These are phyloP conservation scores for Charanyca ferruginea DNA, from an alignment of 2,888 invertebrate genomes.

Conservation along the genomic window DNA sequence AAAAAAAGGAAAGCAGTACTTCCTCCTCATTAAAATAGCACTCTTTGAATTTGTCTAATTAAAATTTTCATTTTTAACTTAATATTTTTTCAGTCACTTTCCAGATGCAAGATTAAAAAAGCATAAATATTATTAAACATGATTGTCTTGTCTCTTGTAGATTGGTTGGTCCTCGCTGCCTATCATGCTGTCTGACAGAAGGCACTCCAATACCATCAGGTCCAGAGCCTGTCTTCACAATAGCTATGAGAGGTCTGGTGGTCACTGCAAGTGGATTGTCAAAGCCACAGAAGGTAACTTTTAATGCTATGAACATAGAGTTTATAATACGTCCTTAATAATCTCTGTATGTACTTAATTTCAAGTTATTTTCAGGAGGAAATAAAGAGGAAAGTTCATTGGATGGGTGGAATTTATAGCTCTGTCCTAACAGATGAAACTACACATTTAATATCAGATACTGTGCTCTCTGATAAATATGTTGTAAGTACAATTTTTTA, in stretches of 20 bases:
- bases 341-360: not conserved
- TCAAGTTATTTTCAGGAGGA: constrained; percentile 84
- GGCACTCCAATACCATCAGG: constrained; percentile 94
- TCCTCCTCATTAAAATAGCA: too few relatives aligned
- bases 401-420: constrained; percentile 95
- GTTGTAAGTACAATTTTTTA: constrained; percentile 88
- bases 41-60: too few relatives aligned
- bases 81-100: too few relatives aligned
- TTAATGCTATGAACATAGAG: not conserved
- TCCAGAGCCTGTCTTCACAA: constrained; percentile 94
- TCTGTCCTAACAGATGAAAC: constrained; percentile 92
- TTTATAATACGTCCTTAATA: not conserved
- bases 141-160: constrained; percentile 83
- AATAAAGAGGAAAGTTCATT: constrained; percentile 92
- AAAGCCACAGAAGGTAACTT: constrained; percentile 79
- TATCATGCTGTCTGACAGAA: constrained; percentile 94
- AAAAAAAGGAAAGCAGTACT: too few relatives aligned
- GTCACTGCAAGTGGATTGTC: constrained; percentile 92
- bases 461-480: constrained; percentile 95
- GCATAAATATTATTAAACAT: too few relatives aligned
- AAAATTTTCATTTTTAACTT: too few relatives aligned
- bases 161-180: constrained; percentile 95
- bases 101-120: too few relatives aligned
- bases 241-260: constrained; percentile 94
- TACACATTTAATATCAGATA: constrained; percentile 96